phyloP scores from a whole-genome alignment of 1,140 invertebrate species.

The Cryptotermes secundus region DNA sequence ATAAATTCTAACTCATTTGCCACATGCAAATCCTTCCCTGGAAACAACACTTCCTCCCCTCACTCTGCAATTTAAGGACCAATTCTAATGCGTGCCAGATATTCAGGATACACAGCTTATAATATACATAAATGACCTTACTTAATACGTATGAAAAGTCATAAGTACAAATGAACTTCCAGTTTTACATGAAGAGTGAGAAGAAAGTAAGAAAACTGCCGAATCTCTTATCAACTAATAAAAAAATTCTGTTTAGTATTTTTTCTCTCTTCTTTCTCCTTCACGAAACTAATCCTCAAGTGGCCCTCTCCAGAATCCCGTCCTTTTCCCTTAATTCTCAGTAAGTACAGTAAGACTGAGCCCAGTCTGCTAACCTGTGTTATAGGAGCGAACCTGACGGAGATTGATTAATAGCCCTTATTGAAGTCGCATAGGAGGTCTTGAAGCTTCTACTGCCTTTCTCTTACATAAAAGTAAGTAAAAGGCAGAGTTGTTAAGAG shows the following conservation, averaged over 20 bases:
- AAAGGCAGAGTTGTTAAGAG: neutral
- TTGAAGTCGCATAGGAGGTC: neutral
- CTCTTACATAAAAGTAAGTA: slow-evolving; percentile 15
- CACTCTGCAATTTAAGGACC: neutral
- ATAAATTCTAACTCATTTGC: neutral
- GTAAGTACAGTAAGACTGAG: neutral
- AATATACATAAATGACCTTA: neutral
- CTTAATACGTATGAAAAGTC: neutral
- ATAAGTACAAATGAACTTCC: neutral
- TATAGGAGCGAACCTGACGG: neutral
- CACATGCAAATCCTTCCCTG: neutral
- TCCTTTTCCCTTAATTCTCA: neutral
- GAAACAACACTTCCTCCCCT: neutral
- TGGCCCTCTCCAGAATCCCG: neutral
- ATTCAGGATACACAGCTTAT: neutral
- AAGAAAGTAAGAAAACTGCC: neutral
- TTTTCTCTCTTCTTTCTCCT: neutral
- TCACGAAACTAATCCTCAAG: slow-evolving; percentile 4
- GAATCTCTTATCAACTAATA: neutral
- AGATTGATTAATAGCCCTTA: slow-evolving; percentile 14
- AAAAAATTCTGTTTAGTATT: neutral
- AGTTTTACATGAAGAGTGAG: neutral
- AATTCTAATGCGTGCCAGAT: neutral
- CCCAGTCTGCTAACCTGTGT: neutral
- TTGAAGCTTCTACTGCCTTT: neutral